phyloP scores from a whole-genome alignment of 1,140 invertebrate species.

The Bombus confusus region DNA sequence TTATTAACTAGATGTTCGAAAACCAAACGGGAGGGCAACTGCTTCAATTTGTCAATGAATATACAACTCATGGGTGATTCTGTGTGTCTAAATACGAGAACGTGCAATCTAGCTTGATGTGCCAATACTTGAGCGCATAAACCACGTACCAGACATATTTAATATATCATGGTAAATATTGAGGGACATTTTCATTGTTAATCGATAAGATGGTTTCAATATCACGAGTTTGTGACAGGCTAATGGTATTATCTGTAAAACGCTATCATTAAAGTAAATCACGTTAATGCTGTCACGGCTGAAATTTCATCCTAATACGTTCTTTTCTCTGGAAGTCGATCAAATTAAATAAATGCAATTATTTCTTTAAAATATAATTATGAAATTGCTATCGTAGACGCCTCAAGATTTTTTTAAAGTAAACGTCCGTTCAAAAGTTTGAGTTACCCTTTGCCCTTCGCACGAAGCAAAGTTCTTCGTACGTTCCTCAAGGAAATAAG shows the following conservation, averaged over 20 bases:
- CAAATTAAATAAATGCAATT: no score
- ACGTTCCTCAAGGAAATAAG: no score
- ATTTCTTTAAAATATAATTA: no score
- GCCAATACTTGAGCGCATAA: slow-evolving; percentile 1
- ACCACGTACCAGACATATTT: neutral
- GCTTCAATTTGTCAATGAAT: slow-evolving; percentile 38
- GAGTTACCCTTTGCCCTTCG: no score
- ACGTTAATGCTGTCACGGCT: neutral
- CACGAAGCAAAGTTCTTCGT: no score
- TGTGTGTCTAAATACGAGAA: neutral
- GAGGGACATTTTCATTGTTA: neutral
- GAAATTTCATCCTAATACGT: no score
- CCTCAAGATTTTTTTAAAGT: no score
- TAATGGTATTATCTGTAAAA: neutral
- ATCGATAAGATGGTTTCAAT: neutral
- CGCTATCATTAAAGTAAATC: neutral
- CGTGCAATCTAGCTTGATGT: neutral
- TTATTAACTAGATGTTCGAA: slow-evolving; percentile 63
- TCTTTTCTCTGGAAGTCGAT: no score
- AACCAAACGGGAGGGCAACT: slow-evolving; percentile 41
- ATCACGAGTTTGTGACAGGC: neutral
- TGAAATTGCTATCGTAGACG: no score
- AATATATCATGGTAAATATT: slow-evolving; percentile 5
- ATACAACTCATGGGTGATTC: slow-evolving; percentile 15
- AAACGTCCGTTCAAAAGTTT: no score